phyloP scores from a whole-genome alignment of 2,797 vertebrate species.

The Vultur gryphus region DNA sequence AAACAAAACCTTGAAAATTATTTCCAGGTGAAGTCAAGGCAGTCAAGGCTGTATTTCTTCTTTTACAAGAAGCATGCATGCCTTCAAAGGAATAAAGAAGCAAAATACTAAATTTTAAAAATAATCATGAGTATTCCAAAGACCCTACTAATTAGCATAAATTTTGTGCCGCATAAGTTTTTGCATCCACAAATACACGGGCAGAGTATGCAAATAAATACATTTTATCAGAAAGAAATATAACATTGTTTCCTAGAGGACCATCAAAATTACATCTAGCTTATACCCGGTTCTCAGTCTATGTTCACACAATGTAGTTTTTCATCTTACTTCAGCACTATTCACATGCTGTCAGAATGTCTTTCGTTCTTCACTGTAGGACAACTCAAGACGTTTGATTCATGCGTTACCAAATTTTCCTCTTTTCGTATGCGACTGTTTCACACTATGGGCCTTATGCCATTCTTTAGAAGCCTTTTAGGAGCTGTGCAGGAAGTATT shows the following conservation, averaged over 20 bases:
- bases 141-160: neutral
- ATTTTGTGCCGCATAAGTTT: neutral
- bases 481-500: neutral
- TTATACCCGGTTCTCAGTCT: neutral
- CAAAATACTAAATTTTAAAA: neutral
- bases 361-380: neutral
- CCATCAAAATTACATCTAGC: neutral
- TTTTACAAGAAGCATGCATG: neutral
- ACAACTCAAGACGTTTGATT: neutral
- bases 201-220: neutral
- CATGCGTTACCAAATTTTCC: neutral
- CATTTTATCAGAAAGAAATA: neutral
- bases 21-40: neutral
- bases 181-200: neutral
- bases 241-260: neutral
- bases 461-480: neutral
- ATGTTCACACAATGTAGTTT: neutral
- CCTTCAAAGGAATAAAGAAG: neutral
- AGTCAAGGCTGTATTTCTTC: neutral
- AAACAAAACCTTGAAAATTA: neutral
- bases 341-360: neutral
- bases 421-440: neutral
- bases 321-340: neutral
- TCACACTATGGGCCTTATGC: neutral
- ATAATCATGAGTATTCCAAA: neutral